These are phyloP conservation scores for Mus spicilegus DNA, from an alignment of 2,113 vertebrate genomes.

Conservation along the genomic window DNA sequence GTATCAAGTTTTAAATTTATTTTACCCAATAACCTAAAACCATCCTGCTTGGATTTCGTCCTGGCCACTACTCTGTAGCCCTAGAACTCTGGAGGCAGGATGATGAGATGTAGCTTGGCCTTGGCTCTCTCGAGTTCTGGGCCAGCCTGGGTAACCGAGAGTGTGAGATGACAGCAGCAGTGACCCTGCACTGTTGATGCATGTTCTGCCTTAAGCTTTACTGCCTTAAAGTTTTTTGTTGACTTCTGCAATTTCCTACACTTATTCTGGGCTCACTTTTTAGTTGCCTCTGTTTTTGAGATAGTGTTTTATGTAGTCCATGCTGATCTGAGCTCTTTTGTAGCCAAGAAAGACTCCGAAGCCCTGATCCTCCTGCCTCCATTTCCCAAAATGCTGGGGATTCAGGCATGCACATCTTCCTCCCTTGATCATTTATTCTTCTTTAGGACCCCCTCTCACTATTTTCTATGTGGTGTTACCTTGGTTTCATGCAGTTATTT, in stretches of 20 bases:
- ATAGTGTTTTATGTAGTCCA: not conserved
- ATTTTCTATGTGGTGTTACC: not conserved
- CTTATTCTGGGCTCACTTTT: not conserved
- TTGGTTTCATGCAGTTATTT: not conserved
- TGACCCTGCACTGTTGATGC: not conserved
- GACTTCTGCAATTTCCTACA: not conserved
- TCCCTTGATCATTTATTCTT: not conserved
- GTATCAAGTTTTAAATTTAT: not conserved
- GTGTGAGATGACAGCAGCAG: not conserved
- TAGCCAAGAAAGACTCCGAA: not conserved
- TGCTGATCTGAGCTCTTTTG: not conserved
- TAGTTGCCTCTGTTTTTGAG: not conserved
- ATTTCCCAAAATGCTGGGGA: not conserved
- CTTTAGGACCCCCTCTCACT: not conserved
- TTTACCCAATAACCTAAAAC: not conserved
- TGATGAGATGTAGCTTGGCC: not conserved
- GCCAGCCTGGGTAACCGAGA: not conserved
- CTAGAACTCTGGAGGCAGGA: not conserved
- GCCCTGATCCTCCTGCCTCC: not conserved
- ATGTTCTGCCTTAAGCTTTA: not conserved
- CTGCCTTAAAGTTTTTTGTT: not conserved
- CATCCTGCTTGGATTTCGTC: not conserved
- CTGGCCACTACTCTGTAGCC: not conserved
- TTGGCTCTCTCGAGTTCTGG: not conserved
- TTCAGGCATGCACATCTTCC: not conserved